Evolutionary conservation across 2,797 vertebrate species (phyloP).

Genomic region (Ataeniobius toweri): DNA sequence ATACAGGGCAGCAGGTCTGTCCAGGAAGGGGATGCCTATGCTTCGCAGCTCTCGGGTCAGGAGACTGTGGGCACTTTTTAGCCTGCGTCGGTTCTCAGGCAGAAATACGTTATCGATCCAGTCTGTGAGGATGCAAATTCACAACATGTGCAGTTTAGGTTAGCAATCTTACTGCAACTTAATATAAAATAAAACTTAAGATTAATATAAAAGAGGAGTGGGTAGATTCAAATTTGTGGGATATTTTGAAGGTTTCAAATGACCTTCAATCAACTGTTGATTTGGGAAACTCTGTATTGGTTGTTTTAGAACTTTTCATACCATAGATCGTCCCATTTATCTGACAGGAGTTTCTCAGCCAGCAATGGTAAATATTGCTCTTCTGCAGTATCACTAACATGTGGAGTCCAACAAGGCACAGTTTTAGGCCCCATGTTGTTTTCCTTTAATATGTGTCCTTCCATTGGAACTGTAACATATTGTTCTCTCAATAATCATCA

Average conservation of each 20-base stretch:
- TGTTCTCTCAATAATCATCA: background rate
- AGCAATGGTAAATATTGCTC: background rate
- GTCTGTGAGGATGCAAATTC: slow-evolving; percentile 72
- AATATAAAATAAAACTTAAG: background rate
- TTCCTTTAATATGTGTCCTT: background rate
- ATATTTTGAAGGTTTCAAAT: background rate
- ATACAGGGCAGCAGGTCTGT: slow-evolving; percentile 86
- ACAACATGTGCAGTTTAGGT: slow-evolving; percentile 28
- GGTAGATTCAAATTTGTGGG: background rate
- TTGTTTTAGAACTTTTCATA: background rate
- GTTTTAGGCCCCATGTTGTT: background rate
- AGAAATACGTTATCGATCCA: slow-evolving; percentile 92
- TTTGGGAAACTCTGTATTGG: background rate
- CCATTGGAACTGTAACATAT: background rate
- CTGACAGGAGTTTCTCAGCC: background rate
- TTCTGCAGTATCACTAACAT: background rate
- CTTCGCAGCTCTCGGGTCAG: slow-evolving; percentile 84
- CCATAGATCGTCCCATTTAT: background rate
- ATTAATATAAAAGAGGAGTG: background rate
- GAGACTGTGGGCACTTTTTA: slow-evolving; percentile 86
- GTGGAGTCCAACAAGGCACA: background rate
- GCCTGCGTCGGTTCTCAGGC: slow-evolving; percentile 84
- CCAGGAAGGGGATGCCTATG: slow-evolving; percentile 86
- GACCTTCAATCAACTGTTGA: background rate
- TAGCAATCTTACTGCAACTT: slow-evolving; percentile 13